Evolutionary conservation across 2,888 invertebrate genomes (phyloP).

Genomic region (Antheraea assamensis): DNA sequence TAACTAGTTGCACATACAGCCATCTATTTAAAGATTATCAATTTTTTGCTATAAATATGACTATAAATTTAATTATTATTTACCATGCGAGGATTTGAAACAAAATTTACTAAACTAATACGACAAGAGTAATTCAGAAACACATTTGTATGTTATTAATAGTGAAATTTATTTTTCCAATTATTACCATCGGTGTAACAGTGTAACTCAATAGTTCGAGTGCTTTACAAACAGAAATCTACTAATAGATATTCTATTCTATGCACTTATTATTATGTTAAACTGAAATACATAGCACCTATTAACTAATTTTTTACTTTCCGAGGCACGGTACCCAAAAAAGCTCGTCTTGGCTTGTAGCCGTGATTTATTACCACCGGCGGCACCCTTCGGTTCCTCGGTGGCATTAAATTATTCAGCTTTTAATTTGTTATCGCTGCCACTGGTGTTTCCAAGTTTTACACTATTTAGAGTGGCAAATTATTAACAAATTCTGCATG

Average conservation of each 20-base stretch:
- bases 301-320: neutral
- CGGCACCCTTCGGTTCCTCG: slow-evolving; percentile 56
- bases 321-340: slow-evolving; percentile 34
- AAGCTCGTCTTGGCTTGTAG: slow-evolving; percentile 67
- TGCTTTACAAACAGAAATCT: neutral
- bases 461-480: slow-evolving; percentile 74
- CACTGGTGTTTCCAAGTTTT: slow-evolving; percentile 67
- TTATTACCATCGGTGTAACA: neutral
- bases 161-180: neutral
- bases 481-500: slow-evolving; percentile 64
- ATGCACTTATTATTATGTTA: neutral
- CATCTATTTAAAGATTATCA: no score
- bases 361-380: slow-evolving; percentile 72
- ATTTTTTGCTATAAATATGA: no score
- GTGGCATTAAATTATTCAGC: slow-evolving; percentile 79
- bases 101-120: no score
- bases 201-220: neutral
- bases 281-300: neutral
- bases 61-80: neutral
- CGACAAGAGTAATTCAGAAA: no score
- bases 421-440: slow-evolving; percentile 79
- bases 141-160: neutral
- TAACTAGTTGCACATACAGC: no score
- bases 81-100: neutral
- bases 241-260: neutral